Evolutionary conservation across 30 jellyfish, hydroid and myxozoan species (phyloP).

Genomic region (Hydractinia symbiolongicarpus): DNA sequence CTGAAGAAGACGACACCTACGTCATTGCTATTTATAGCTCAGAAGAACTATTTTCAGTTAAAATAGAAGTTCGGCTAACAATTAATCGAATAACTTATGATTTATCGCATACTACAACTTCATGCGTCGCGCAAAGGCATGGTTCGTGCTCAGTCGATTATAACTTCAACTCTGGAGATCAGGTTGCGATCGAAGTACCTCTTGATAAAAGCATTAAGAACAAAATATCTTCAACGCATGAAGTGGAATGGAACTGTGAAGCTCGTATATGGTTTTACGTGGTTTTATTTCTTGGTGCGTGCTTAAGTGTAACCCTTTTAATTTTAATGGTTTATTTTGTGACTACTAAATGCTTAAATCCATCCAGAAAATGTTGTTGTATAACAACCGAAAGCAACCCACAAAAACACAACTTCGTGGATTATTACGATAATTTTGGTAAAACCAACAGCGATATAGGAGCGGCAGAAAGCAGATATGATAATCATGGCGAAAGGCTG

Average conservation of each 20-base stretch:
- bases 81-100: background rate
- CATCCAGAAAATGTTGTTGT: background rate
- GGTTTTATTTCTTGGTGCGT: background rate
- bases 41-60: background rate
- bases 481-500: background rate
- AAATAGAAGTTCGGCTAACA: background rate
- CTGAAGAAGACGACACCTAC: background rate
- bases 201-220: background rate
- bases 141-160: constrained; percentile 10
- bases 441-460: background rate
- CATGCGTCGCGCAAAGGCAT: background rate
- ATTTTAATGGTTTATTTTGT: background rate
- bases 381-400: background rate
- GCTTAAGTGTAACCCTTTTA: background rate
- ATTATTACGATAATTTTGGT: constrained; percentile 8
- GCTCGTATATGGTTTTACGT: constrained; percentile 8
- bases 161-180: background rate
- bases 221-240: background rate
- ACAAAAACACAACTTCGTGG: background rate
- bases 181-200: constrained; percentile 7
- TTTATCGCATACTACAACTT: background rate
- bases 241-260: constrained; percentile 3
- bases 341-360: background rate
- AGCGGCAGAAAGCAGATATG: background rate
- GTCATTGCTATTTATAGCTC: background rate